Conservation (phyloP, 2,113 vertebrate genomes). For the Rhinoderma darwinii region DNA sequence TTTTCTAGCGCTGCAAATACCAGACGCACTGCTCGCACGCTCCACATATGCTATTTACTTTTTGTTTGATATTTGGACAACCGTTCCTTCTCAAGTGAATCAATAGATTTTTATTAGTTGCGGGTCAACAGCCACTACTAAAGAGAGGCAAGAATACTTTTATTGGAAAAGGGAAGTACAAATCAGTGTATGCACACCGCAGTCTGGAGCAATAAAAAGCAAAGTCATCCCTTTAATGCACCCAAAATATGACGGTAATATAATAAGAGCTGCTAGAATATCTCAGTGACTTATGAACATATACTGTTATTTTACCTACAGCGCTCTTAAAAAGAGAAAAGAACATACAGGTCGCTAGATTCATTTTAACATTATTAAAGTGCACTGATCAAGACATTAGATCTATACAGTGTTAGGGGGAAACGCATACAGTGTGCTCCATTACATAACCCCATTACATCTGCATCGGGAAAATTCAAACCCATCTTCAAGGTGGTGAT, state of each 20-base stretch:
- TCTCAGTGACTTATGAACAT: not conserved
- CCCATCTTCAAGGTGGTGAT: too few relatives aligned
- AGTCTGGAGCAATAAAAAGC: not conserved
- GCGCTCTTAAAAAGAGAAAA: not conserved
- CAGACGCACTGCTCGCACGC: not conserved
- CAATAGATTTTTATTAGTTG: slow-evolving; percentile 55
- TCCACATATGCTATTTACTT: slow-evolving; percentile 23
- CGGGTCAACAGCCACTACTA: not conserved
- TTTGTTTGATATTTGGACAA: slow-evolving; percentile 53
- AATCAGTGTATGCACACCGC: not conserved
- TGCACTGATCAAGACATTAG: not conserved
- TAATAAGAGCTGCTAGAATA: not conserved
- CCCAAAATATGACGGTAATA: slow-evolving; percentile 1
- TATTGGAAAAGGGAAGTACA: not conserved
- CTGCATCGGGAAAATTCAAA: not conserved
- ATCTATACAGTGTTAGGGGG: not conserved
- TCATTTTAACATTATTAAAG: not conserved
- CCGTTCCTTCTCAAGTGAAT: slow-evolving; percentile 29
- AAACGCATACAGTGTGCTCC: not conserved
- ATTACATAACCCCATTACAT: not conserved
- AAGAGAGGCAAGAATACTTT: not conserved
- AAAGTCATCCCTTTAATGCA: not conserved
- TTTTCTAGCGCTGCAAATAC: slow-evolving; percentile 15
- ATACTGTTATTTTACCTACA: not conserved
- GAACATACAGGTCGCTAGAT: not conserved